phyloP scores from a whole-genome alignment of 1,140 invertebrate species.

The Mycetomoellerius zeteki region DNA sequence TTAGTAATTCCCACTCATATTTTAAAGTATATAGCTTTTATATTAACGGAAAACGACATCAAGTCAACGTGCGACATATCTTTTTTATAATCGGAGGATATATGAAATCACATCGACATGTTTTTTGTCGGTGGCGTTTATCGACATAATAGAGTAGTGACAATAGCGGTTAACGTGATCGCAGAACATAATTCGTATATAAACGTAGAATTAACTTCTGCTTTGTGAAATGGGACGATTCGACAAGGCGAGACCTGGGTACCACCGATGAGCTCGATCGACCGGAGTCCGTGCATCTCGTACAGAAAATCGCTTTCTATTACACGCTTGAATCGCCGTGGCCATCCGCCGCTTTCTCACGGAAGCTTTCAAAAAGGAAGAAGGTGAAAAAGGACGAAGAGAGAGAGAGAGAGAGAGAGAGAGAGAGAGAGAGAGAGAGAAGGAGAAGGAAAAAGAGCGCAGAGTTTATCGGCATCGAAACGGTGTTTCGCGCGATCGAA shows the following conservation, averaged over 20 bases:
- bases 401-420: background rate
- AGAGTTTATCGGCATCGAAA: slow-evolving; percentile 40
- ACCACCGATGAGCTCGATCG: slow-evolving; percentile 4
- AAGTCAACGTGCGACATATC: background rate
- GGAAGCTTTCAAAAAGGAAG: slow-evolving; percentile 41
- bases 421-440: background rate
- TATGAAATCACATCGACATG: background rate
- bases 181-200: slow-evolving; percentile 3
- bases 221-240: background rate
- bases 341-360: slow-evolving; percentile 32
- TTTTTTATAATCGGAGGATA: background rate
- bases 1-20: background rate
- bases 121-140: background rate
- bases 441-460: background rate
- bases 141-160: background rate
- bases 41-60: background rate
- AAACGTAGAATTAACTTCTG: background rate
- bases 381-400: slow-evolving; percentile 26
- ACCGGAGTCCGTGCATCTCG: background rate
- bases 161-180: background rate
- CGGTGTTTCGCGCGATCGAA: slow-evolving; percentile 50
- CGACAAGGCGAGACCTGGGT: slow-evolving; percentile 9
- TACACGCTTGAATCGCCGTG: slow-evolving; percentile 56
- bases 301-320: slow-evolving; percentile 69
- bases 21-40: background rate